Evolutionary conservation across 2,888 invertebrate genomes (phyloP).

Genomic region (Chrysina gloriosa): DNA sequence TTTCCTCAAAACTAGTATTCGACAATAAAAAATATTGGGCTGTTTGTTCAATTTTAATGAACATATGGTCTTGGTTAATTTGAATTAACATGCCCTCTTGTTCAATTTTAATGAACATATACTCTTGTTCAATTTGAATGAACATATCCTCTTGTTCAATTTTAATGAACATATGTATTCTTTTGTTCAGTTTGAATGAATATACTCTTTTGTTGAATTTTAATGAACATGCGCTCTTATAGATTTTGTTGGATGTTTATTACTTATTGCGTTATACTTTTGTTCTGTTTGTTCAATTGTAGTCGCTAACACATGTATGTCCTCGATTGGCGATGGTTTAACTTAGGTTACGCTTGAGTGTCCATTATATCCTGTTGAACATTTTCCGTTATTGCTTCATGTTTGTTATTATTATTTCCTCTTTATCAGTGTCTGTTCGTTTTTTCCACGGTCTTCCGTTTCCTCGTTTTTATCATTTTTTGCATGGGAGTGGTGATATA

Average conservation of each 20-base stretch:
- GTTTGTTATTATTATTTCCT: constrained; percentile 40
- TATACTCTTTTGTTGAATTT: too few relatives aligned
- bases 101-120: too few relatives aligned
- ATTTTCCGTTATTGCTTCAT: background rate
- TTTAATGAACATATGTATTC: too few relatives aligned
- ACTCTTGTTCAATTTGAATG: too few relatives aligned
- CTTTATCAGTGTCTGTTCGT: too few relatives aligned
- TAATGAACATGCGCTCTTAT: constrained; percentile 26
- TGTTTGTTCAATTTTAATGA: constrained; percentile 35
- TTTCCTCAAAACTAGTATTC: constrained; percentile 60
- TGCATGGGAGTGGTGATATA: background rate
- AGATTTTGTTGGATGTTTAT: constrained; percentile 45
- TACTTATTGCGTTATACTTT: constrained; percentile 49
- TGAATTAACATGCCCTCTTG: too few relatives aligned
- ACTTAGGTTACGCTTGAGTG: background rate
- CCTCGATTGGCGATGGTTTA: constrained; percentile 37
- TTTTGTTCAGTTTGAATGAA: too few relatives aligned
- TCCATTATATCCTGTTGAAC: background rate
- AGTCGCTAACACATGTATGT: constrained; percentile 47
- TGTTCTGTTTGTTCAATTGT: constrained; percentile 49
- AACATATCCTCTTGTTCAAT: too few relatives aligned
- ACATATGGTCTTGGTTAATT: too few relatives aligned
- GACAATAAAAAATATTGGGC: constrained; percentile 57
- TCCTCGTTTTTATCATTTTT: constrained; percentile 35
- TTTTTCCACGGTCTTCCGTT: too few relatives aligned